Percentiles rank a stretch among this genome's conserved stretches.
These are phyloP conservation scores for Chrysolina oricalcia DNA, from an alignment of 2,888 invertebrate species.

Conservation along the genomic window DNA sequence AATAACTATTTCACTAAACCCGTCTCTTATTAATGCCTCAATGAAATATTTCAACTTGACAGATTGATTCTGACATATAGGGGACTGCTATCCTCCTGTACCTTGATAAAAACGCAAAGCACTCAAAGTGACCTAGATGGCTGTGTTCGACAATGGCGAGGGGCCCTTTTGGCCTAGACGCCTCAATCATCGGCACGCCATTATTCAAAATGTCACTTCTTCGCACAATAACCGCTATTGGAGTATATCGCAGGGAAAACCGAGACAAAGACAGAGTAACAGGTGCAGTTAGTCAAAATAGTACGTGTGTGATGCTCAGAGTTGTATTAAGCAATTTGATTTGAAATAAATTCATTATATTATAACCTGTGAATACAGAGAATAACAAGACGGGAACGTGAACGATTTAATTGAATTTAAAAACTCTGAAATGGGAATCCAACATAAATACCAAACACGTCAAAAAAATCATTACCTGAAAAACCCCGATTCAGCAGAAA, in stretches of 20 bases:
- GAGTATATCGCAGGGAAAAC: conserved; percentile 31
- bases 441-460: too few relatives aligned
- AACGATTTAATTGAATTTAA: too few relatives aligned
- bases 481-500: too few relatives aligned
- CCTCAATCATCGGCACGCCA: conserved; percentile 48
- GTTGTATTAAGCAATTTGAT: neutral
- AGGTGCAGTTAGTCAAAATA: conserved; percentile 42
- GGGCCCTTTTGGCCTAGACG: conserved; percentile 44
- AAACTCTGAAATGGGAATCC: too few relatives aligned
- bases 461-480: too few relatives aligned
- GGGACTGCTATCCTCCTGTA: conserved; percentile 1
- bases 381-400: too few relatives aligned
- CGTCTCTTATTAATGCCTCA: too few relatives aligned
- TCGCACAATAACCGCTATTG: conserved; percentile 53
- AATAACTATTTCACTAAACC: too few relatives aligned
- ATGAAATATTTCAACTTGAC: neutral
- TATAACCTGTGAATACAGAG: too few relatives aligned
- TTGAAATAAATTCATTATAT: neutral
- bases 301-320: conserved; percentile 7
- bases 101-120: conserved; percentile 10
- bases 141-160: conserved; percentile 22
- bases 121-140: conserved; percentile 24
- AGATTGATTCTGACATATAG: neutral
- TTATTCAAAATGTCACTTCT: conserved; percentile 52
- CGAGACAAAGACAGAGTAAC: conserved; percentile 49